Base-by-base conservation (phyloP, 2,797 vertebrate genomes). In the Amblyraja radiata region DNA sequence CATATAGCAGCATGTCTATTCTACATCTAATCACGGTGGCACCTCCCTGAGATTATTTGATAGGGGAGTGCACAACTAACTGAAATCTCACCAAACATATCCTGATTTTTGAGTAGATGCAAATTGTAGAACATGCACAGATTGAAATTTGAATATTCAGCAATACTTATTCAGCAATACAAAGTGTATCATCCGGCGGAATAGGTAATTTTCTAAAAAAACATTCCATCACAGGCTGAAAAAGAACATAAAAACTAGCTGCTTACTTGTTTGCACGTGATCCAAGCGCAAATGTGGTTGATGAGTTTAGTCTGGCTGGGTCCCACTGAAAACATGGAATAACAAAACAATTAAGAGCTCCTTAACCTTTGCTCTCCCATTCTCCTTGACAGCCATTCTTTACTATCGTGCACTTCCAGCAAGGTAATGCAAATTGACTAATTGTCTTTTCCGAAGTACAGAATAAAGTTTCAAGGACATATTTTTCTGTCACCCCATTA, bases 191-290 rank as follows among this genome's bases (percentile, higher is more conserved):
- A 93, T 94, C 94, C 94, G 94, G 61, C 80, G 16, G 8, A 36
- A 88, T 14, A 86, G 83, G 84, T 65, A 32, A 54, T 25, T 32
- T 46, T 84, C 68, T 54, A 83, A 54, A 36, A 54, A 10, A 74
- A 11, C 93, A 94, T 86, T 36, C 39, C 9, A 1, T n/a, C 0
- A 0, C 71, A 93, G 94, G 94, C 81, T n/a, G 80, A 1, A 7
- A 0, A 4, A 68, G 83, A 65, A 0, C 71, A 76, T 76, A 11
- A 25, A 76, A 76, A 76, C 71, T 23, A 3, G 0, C 68, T 93
- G 96, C 98, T 97, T 95, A 99, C 98, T 99, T 99, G 96, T 99
- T 99, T 93, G 99, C 99, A 96, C 98, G 97, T 94, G 99, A 99
- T 93, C 99, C 99, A 23, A 99, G 97, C 93, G 99, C 99, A 94